Percentiles rank a stretch among this genome's conserved stretches.
Conservation (phyloP, 2,113 vertebrate species). For the Chloropsis cyanopogon region DNA sequence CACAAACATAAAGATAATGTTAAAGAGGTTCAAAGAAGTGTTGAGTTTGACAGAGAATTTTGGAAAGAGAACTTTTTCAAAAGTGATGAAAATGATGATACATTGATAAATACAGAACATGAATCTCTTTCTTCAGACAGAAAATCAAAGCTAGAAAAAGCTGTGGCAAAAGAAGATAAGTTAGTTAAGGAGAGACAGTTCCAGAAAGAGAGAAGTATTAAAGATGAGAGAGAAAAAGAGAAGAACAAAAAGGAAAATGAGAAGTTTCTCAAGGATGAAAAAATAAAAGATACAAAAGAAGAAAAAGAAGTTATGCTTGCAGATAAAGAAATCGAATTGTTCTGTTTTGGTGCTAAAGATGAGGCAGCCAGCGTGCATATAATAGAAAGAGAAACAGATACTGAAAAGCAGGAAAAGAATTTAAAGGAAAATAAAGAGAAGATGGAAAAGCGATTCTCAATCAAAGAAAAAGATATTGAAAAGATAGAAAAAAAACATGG, state of each 20-base stretch:
- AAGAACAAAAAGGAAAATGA: constrained; percentile 88
- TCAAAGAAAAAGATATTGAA: constrained; percentile 86
- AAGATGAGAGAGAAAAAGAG: constrained; percentile 89
- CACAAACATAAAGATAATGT: constrained; percentile 84
- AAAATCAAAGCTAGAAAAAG: constrained; percentile 78
- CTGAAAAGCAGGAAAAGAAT: constrained; percentile 83
- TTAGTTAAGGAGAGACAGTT: constrained; percentile 82
- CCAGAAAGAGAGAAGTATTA: constrained; percentile 83
- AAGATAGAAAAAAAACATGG: constrained; percentile 84
- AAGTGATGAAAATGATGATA: constrained; percentile 92
- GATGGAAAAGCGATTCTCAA: constrained; percentile 80
- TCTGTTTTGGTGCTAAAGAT: constrained; percentile 62
- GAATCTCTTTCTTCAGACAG: constrained; percentile 79
- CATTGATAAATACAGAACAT: constrained; percentile 76
- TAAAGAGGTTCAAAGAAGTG: constrained; percentile 88
- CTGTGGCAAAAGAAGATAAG: constrained; percentile 85
- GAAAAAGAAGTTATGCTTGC: constrained; percentile 75
- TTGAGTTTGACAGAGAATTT: constrained; percentile 98
- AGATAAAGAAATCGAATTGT: constrained; percentile 77
- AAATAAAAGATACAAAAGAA: constrained; percentile 79
- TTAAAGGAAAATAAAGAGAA: constrained; percentile 81
- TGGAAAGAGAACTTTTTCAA: constrained; percentile 99
- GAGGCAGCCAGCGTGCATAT: constrained; percentile 24
- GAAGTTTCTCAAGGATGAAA: constrained; percentile 81
- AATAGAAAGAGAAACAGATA: constrained; percentile 76